Evolutionary conservation across 2,113 vertebrate species (phyloP).

Genomic region (Mustela nigripes): DNA sequence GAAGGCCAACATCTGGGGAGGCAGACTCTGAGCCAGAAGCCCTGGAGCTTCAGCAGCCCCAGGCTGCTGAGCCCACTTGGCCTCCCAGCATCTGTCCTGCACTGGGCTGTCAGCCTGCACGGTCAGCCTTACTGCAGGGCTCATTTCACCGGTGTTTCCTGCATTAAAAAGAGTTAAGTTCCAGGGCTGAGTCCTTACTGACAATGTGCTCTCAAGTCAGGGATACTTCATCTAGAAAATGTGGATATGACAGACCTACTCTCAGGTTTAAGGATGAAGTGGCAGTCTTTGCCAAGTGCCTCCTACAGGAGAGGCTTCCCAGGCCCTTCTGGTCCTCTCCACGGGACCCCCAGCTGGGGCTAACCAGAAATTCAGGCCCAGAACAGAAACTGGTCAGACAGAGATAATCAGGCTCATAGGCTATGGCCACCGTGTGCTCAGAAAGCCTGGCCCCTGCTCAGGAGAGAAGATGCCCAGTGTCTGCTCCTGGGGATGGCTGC

Average conservation of each 20-base stretch:
- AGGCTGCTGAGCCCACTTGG: neutral
- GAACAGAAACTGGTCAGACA: neutral
- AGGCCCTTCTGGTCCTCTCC: neutral
- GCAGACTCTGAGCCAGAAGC: neutral
- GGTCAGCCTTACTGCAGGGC: neutral
- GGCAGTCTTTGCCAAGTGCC: neutral
- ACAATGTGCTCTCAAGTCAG: neutral
- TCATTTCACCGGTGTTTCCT: neutral
- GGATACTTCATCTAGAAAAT: neutral
- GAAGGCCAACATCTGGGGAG: neutral
- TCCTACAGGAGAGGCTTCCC: neutral
- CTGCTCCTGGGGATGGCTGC: neutral
- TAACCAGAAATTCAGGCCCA: neutral
- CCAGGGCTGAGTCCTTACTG: neutral
- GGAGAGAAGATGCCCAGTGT: neutral
- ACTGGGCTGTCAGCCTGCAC: neutral
- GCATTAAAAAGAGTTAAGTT: neutral
- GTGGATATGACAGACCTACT: neutral
- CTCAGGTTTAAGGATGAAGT: neutral
- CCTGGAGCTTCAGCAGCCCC: no score
- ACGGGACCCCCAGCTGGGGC: neutral
- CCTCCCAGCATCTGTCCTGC: neutral
- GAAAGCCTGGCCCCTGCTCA: neutral
- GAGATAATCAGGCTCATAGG: neutral
- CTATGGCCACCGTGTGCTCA: neutral